Evolutionary conservation across 2,888 invertebrate species (phyloP).

Genomic region (Xanthia icteritia): DNA sequence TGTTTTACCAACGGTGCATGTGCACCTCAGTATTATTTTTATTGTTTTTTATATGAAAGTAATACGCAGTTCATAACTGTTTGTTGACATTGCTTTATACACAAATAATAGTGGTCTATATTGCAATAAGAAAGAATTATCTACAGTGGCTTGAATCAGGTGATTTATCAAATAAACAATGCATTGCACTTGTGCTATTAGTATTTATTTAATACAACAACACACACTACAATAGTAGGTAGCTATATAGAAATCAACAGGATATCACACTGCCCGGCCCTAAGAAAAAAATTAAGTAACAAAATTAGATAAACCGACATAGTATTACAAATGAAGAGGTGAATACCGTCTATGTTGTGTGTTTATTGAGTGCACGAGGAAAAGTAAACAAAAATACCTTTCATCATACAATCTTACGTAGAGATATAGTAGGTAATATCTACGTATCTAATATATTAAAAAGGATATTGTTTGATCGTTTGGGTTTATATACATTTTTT

Average conservation of each 20-base stretch:
- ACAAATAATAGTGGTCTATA: neutral
- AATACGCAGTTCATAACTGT: too few species aligned
- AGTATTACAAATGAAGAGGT: constrained; percentile 5
- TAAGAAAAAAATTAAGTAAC: neutral
- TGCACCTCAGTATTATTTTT: neutral
- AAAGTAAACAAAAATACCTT: constrained; percentile 38
- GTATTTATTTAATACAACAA: constrained; percentile 1
- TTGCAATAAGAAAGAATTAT: neutral
- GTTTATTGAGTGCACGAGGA: constrained; percentile 3
- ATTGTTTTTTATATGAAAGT: neutral
- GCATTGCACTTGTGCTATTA: neutral
- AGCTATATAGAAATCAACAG: neutral
- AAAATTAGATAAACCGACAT: neutral
- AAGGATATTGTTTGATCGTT: neutral
- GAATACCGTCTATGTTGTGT: neutral
- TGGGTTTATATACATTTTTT: neutral
- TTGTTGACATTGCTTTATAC: neutral
- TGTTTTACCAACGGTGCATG: constrained; percentile 7
- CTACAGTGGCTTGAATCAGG: neutral
- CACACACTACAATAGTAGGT: too few species aligned
- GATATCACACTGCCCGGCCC: neutral
- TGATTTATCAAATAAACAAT: neutral
- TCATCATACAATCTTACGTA: neutral
- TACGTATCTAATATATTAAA: neutral
- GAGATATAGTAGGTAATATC: neutral